Evolutionary conservation across 1,140 invertebrate species (phyloP).

Genomic region (Brachionus rubens): DNA sequence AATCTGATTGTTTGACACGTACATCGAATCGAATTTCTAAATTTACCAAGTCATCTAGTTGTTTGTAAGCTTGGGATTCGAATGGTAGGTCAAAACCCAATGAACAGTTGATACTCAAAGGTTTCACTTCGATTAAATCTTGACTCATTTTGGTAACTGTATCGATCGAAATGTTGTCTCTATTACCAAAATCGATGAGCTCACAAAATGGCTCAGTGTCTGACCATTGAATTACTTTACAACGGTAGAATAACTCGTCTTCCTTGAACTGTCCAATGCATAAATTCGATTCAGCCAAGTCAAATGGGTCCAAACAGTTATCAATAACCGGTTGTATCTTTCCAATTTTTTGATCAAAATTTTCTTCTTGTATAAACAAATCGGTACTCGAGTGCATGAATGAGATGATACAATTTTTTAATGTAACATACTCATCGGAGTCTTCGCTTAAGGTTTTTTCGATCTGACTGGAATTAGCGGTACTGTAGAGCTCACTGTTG

Average conservation of each 20-base stretch:
- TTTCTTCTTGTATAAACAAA: constrained; percentile 28
- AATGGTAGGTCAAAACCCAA: not conserved
- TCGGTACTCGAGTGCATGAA: not conserved
- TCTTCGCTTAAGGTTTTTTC: not conserved
- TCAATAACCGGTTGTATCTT: constrained; percentile 22
- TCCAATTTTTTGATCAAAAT: constrained; percentile 23
- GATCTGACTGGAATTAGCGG: constrained; percentile 27
- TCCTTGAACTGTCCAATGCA: constrained; percentile 27
- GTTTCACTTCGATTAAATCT: not conserved
- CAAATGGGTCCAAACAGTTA: constrained; percentile 1
- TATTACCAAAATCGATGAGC: constrained; percentile 33
- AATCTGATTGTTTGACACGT: not conserved
- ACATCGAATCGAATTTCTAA: constrained; percentile 1
- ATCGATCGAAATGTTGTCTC: not conserved
- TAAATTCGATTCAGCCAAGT: not conserved
- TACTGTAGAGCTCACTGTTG: constrained; percentile 17
- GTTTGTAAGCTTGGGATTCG: not conserved
- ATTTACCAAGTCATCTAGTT: constrained; percentile 30
- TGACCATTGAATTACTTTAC: constrained; percentile 13
- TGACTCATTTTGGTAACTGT: constrained; percentile 34
- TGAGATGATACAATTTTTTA: not conserved
- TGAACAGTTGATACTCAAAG: not conserved
- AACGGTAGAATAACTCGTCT: constrained; percentile 25
- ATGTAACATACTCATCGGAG: not conserved
- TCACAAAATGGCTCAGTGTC: not conserved